Percentiles rank a stretch among this genome's conserved stretches.
Conservation (phyloP, 2,113 vertebrate species). For the Hiodon tergisus region DNA sequence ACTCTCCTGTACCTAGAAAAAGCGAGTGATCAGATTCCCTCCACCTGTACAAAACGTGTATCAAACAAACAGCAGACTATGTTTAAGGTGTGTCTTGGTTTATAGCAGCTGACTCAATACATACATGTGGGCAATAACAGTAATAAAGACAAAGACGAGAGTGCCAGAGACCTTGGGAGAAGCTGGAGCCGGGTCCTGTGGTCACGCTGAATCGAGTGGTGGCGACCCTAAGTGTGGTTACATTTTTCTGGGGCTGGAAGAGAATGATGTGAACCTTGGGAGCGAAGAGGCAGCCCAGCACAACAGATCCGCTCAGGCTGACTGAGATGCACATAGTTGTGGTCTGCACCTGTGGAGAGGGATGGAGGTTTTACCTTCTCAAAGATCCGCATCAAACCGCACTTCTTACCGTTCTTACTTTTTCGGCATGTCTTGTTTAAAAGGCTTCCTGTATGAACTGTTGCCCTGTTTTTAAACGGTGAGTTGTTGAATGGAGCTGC, state of each 20-base stretch:
- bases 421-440: no score
- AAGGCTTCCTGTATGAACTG: no score
- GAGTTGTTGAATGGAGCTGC: no score
- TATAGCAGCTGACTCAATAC: not conserved
- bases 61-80: no score
- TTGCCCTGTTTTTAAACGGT: no score
- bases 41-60: not conserved
- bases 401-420: no score
- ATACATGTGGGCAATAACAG: no score
- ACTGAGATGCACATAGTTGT: constrained; percentile 78
- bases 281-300: constrained; percentile 70
- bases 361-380: not conserved
- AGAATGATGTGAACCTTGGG: constrained; percentile 78
- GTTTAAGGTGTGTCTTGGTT: no score
- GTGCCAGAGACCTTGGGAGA: constrained; percentile 71
- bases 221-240: constrained; percentile 69
- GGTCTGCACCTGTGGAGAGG: constrained; percentile 66
- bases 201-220: constrained; percentile 82
- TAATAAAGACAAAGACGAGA: not conserved
- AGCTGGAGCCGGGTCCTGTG: constrained; percentile 70
- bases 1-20: not conserved
- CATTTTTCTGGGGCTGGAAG: constrained; percentile 78
- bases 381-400: no score
- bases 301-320: constrained; percentile 74
- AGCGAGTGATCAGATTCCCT: not conserved